Evolutionary conservation across 2,797 vertebrate genomes (phyloP).

Genomic region (Siniperca obscura): DNA sequence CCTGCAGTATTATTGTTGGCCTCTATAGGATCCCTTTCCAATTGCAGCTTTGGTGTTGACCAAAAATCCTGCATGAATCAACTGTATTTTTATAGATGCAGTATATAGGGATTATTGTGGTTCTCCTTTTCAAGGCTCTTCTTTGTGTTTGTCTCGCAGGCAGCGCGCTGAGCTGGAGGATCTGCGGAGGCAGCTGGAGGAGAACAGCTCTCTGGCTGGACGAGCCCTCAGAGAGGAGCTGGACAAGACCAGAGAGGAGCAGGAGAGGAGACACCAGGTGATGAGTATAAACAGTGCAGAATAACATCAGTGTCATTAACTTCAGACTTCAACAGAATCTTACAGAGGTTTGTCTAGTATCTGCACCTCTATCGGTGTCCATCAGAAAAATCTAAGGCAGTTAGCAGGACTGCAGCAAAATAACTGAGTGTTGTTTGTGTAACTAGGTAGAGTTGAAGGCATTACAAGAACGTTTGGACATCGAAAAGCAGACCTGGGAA

Average conservation of each 20-base stretch:
- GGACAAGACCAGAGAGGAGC: conserved; percentile 89
- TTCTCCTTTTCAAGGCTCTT: not conserved
- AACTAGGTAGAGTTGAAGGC: conserved; percentile 89
- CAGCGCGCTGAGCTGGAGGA: conserved; percentile 92
- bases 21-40: not conserved
- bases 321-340: not conserved
- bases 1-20: not conserved
- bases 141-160: conserved; percentile 74
- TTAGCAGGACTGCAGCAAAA: not conserved
- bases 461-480: conserved; percentile 88
- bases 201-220: conserved; percentile 85
- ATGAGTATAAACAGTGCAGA: not conserved
- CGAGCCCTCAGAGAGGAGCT: conserved; percentile 88
- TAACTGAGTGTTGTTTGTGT: conserved; percentile 21
- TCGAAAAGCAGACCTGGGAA: conserved; percentile 93
- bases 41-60: not conserved
- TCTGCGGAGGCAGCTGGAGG: conserved; percentile 90
- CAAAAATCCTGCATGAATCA: not conserved
- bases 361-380: not conserved
- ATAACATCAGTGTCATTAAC: not conserved
- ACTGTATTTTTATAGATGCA: not conserved
- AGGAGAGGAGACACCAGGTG: conserved; percentile 94
- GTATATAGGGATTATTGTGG: not conserved
- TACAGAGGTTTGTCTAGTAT: not conserved
- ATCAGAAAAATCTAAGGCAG: not conserved